Base-by-base conservation (phyloP, 2,888 invertebrate genomes). In the Nomada flava region DNA sequence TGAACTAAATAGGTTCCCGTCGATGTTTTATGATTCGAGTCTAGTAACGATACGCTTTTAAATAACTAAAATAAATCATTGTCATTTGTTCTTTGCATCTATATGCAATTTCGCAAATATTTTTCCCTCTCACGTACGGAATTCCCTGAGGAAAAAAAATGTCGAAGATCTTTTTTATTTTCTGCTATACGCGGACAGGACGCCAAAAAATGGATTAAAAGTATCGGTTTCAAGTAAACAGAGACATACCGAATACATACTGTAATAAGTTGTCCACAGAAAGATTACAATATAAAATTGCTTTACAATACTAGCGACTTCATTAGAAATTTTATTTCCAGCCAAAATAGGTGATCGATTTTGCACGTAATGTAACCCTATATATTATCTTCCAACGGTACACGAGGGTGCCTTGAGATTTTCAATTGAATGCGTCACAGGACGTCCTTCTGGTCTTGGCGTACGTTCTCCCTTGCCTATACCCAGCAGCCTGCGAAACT, bases 341-440 rank as follows among this genome's bases (percentile, higher is more conserved):
- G 76, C 76, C 80, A 80, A 87, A 87, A 86, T 87, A 85, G 88
- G 85, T 79, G 86, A 88, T 88, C 88, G 84, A 89, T 89, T 86
- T 88, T 86, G 84, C 84, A 85, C 79, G 84, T 84, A 88, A 88
- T 87, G 87, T 88, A 88, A 87, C 88, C 85, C 83, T 89, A 88
- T 89, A 88, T 86, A 89, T 89, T 89, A 89, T 89, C 88, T 88
- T 88, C 83, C 81, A 86, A 88, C 89, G 84, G 84, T 85, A 88
- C 81, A 88, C 80, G 86, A 89, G 92, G 92, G 91, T 91, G 91
- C 91, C 91, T 91, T 92, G 91, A 91, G 91, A 92, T 92, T 92
- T 91, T 91, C 91, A 92, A 91, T 92, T 92, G 91, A 92, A 91
- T 91, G 91, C 91, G 90, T 92, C 91, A 91, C 91, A 91, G 91